These are phyloP conservation scores for Stegastes partitus DNA, from an alignment of 2,113 vertebrate genomes.

Conservation along the genomic window DNA sequence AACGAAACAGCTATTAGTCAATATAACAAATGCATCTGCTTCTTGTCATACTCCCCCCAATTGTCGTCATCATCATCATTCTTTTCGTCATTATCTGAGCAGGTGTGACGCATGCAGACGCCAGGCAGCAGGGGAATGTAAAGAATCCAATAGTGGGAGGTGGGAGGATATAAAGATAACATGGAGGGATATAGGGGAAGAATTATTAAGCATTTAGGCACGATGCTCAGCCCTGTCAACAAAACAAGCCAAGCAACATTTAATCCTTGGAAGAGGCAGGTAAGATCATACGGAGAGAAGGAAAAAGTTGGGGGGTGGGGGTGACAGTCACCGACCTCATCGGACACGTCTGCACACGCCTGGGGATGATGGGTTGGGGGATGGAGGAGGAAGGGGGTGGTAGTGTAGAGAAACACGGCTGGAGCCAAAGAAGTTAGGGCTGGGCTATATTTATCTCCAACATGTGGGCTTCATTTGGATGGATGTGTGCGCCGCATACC, in stretches of 20 bases:
- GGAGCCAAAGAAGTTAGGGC: constrained; percentile 60
- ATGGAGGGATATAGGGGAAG: not conserved
- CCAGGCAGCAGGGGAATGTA: constrained; percentile 27
- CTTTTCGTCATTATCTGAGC: not conserved
- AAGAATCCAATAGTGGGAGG: not conserved
- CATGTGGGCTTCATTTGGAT: constrained; percentile 82
- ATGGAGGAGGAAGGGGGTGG: not conserved
- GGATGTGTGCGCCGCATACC: constrained; percentile 70
- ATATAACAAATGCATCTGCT: constrained; percentile 24
- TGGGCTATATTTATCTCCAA: constrained; percentile 82
- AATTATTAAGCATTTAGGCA: not conserved
- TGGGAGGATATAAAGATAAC: constrained; percentile 13
- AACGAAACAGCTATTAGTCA: constrained; percentile 32
- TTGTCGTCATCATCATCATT: constrained; percentile 25
- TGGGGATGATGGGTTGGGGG: constrained; percentile 28
- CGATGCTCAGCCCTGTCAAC: constrained; percentile 8
- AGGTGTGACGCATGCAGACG: constrained; percentile 42
- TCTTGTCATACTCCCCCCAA: constrained; percentile 17
- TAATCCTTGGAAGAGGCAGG: constrained; percentile 17
- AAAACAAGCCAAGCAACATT: constrained; percentile 33
- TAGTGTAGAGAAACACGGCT: constrained; percentile 32
- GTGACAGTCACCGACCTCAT: constrained; percentile 35
- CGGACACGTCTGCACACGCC: constrained; percentile 60
- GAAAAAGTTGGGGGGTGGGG: not conserved
- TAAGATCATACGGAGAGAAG: constrained; percentile 6